phyloP scores from a whole-genome alignment of 2,797 vertebrate species.

The Rhynchonycteris naso region DNA sequence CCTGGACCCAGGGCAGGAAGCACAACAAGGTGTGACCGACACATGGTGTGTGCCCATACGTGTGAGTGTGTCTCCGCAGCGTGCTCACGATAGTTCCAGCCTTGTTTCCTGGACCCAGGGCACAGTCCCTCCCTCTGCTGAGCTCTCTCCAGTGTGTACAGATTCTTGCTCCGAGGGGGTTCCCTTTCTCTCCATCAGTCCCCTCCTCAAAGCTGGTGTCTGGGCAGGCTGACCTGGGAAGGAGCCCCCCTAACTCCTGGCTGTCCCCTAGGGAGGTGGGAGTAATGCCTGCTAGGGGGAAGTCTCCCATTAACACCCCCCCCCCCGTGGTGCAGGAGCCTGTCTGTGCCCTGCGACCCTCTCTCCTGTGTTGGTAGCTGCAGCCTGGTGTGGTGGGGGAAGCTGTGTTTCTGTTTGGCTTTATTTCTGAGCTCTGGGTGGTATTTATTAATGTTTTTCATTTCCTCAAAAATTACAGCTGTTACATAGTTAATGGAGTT shows the following conservation, averaged over 20 bases:
- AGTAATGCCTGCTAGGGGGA: rapidly evolving
- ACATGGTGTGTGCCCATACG: rapidly evolving
- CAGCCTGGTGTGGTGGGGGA: background rate
- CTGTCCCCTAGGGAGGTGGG: background rate
- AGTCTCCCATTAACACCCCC: background rate
- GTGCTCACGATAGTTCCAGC: no score
- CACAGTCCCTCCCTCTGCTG: rapidly evolving
- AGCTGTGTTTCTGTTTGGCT: constrained; percentile 53
- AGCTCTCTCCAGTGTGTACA: rapidly evolving
- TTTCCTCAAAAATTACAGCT: constrained; percentile 87
- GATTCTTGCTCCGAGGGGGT: rapidly evolving
- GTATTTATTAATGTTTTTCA: constrained; percentile 84
- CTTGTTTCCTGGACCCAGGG: no score
- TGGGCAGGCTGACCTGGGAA: rapidly evolving
- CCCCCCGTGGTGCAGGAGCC: background rate
- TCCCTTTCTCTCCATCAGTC: rapidly evolving
- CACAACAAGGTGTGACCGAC: rapidly evolving
- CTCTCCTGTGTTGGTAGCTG: constrained; percentile 52
- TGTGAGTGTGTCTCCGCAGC: rapidly evolving
- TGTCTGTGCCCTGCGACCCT: constrained; percentile 14
- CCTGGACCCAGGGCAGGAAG: background rate
- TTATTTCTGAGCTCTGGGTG: constrained; percentile 64
- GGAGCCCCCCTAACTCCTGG: no score
- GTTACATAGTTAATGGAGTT: constrained; percentile 84
- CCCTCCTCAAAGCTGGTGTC: background rate